phyloP scores from a whole-genome alignment of 23 tunicate species.

The Aplidium turbinatum region DNA sequence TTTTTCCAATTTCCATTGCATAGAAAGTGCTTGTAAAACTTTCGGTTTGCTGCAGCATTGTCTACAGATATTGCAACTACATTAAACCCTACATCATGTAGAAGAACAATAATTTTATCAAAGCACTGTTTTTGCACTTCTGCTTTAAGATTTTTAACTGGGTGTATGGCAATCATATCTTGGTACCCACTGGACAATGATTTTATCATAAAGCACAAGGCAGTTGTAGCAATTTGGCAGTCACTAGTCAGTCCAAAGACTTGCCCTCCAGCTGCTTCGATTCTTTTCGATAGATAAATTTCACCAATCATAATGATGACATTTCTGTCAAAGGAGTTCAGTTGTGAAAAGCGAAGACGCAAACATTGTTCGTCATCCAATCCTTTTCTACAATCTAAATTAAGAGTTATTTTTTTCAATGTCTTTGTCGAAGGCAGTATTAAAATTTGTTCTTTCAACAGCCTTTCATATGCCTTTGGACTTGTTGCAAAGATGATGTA shows the following conservation, averaged over 20 bases:
- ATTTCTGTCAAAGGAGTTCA: constrained; percentile 25
- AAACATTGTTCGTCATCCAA: constrained; percentile 10
- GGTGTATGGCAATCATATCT: constrained; percentile 10
- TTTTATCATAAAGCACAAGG: constrained; percentile 18
- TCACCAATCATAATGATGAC: constrained; percentile 13
- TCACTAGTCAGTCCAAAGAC: constrained; percentile 11
- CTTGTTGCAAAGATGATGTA: constrained; percentile 16
- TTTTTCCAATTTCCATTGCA: constrained; percentile 12
- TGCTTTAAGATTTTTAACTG: constrained; percentile 20
- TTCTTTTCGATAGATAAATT: constrained; percentile 23
- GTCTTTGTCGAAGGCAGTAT: constrained; percentile 16
- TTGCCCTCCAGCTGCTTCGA: constrained; percentile 26
- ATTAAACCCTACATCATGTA: constrained; percentile 19
- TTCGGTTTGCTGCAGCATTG: constrained; percentile 27
- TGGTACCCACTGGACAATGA: constrained; percentile 2
- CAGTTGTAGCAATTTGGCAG: constrained; percentile 16
- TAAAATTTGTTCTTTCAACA: constrained; percentile 2
- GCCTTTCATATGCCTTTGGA: not conserved
- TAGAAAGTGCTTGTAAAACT: constrained; percentile 16
- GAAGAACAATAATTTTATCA: constrained; percentile 4
- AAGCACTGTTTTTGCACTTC: constrained; percentile 17
- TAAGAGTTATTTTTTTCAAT: constrained; percentile 18
- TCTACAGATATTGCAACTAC: constrained; percentile 8
- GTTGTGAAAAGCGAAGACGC: constrained; percentile 3
- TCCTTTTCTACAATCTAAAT: constrained; percentile 4